Evolutionary conservation across 2,888 invertebrate genomes (phyloP), one percentile per base, ranked within the genome.

Genomic region (Candidula unifasciata): DNA sequence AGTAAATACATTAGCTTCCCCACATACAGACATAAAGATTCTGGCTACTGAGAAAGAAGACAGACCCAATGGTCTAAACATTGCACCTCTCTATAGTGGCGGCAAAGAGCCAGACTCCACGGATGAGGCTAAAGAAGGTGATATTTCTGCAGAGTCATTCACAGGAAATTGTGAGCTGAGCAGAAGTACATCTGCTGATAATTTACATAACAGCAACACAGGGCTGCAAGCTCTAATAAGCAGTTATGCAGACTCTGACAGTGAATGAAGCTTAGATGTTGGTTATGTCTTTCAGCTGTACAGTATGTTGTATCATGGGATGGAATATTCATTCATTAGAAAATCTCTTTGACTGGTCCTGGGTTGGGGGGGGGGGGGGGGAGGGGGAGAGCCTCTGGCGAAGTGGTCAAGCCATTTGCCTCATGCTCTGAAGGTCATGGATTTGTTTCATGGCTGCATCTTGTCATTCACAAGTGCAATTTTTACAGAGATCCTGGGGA

Each of bases 191-290:
- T 13, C 27, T 18, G 74, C 21, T 21, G 54, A 74, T 30, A 27
- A 18, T 60, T 37, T 21, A 27, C 18, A 54, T 71, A 33, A 8
- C 16, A 73, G n/a, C 30, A 73, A 76, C 52, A 82, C 64, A 44
- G 74, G 82, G 24, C 76, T 82, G 54, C 66, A 66, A n/a, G 21
- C 74, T 66, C 76, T 83, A 27, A 69, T 78, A 3, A 57, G 76
- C 27, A 83, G 71, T 21, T 83, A 83, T 54, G 44, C 69, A 69
- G 78, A 78, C 35, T 83, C 83, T 18, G 83, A 83, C 52, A 78
- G 69, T 78, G 78, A 83, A 30, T 83, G 57, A n/a, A 60, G 71
- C 57, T 79, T 52, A 44, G 66, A 79, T 5, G 21, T 24, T 60
- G 5, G 21, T 24, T 60, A n/a, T n/a, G n/a, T n/a, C n/a, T n/a